Percentiles rank a stretch among this genome's conserved stretches.
phyloP scores from a whole-genome alignment of 2,113 vertebrate species.

The Physeter macrocephalus region DNA sequence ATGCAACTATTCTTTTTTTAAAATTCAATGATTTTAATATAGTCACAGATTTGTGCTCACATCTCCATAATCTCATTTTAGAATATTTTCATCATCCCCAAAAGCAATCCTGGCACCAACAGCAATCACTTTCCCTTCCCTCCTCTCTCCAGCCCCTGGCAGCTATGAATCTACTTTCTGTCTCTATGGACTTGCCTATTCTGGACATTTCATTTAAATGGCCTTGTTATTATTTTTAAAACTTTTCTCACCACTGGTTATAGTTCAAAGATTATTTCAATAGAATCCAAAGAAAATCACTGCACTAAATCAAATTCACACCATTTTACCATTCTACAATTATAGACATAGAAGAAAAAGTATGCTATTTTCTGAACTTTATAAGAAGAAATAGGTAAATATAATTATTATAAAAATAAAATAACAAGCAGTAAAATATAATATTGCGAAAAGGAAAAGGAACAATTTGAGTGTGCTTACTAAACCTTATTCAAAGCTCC shows the following conservation, averaged over 20 bases:
- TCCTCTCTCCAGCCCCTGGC: rapidly evolving
- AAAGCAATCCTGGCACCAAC: neutral
- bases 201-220: neutral
- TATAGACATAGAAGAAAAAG: neutral
- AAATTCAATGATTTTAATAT: neutral
- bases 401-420: slow-evolving; percentile 12
- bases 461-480: neutral
- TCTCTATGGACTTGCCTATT: neutral
- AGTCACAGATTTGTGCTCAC: neutral
- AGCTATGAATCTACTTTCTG: neutral
- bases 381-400: slow-evolving; percentile 22
- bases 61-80: neutral
- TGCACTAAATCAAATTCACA: neutral
- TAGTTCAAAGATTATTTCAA: slow-evolving; percentile 33
- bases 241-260: neutral
- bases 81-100: neutral
- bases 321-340: slow-evolving; percentile 1
- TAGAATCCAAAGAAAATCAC: neutral
- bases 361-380: neutral
- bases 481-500: neutral
- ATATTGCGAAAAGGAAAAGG: neutral
- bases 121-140: rapidly evolving
- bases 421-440: neutral
- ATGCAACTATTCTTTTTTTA: neutral
- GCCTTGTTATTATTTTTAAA: neutral